Conservation (phyloP, 2,797 vertebrate species). For the Coccyzus lansbergi region DNA sequence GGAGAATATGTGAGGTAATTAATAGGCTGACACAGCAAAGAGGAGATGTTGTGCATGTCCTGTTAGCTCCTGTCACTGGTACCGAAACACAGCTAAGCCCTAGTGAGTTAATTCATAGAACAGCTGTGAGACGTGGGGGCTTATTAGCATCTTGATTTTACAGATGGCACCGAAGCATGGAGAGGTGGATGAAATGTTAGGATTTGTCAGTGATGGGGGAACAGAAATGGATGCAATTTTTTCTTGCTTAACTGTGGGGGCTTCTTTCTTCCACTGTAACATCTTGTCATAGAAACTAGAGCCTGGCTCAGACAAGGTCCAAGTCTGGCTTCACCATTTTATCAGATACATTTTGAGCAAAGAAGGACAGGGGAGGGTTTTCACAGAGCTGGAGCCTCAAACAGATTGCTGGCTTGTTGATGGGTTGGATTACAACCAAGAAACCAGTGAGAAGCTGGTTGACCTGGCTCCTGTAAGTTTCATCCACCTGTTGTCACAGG, state of each 20-base stretch:
- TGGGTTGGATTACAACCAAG: background rate
- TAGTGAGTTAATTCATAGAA: conserved; percentile 3
- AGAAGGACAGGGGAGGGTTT: background rate
- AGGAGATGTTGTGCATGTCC: background rate
- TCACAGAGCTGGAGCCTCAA: background rate
- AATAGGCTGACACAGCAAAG: conserved; percentile 29
- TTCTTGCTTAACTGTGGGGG: background rate
- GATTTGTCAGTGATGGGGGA: background rate
- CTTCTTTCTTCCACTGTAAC: background rate
- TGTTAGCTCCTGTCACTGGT: background rate
- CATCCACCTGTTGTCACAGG: background rate
- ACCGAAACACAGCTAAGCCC: background rate
- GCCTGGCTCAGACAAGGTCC: background rate
- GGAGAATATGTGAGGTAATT: background rate
- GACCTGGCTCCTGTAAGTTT: background rate
- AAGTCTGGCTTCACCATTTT: background rate
- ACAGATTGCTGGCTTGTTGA: background rate
- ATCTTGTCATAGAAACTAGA: background rate
- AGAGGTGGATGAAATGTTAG: background rate
- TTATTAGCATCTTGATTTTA: conserved; percentile 32
- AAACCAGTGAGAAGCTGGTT: background rate
- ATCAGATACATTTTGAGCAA: background rate
- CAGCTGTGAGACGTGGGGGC: conserved; percentile 30
- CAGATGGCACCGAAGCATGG: conserved; percentile 7
- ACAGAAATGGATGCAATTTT: background rate